Conservation (phyloP, 2,113 vertebrate species). For the Enhydra lutris region DNA sequence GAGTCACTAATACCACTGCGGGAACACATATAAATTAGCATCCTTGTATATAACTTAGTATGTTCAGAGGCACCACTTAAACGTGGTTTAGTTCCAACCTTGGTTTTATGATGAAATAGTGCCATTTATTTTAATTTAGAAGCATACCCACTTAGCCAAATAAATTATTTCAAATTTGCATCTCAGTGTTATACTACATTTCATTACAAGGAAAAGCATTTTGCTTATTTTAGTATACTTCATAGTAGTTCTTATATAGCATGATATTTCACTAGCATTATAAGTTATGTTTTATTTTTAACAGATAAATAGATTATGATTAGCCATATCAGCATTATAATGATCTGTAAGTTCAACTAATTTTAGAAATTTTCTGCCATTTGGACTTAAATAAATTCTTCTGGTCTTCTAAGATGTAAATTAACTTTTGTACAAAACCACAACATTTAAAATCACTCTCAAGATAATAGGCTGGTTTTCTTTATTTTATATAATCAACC, state of each 20-base stretch:
- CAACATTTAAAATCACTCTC: not conserved
- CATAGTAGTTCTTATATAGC: not conserved
- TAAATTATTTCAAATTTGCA: not conserved
- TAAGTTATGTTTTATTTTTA: not conserved
- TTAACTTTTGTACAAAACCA: not conserved
- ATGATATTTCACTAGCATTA: not conserved
- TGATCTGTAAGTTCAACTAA: not conserved
- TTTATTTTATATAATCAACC: not conserved
- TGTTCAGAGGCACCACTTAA: not conserved
- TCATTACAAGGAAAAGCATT: not conserved
- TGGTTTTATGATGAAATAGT: not conserved
- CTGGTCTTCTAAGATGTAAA: not conserved
- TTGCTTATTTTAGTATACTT: not conserved
- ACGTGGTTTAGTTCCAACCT: not conserved
- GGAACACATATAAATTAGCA: not conserved
- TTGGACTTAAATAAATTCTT: not conserved
- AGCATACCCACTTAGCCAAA: not conserved
- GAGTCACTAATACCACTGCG: not conserved
- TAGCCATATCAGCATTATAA: not conserved
- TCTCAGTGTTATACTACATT: not conserved
- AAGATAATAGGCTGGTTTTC: not conserved
- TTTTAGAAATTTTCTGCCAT: not conserved
- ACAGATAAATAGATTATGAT: not conserved
- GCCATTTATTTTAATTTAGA: not conserved
- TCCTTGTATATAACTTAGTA: not conserved